These are phyloP conservation scores for Ptychobarbus kaznakovi DNA, from an alignment of 2,797 vertebrate species.

Conservation along the genomic window DNA sequence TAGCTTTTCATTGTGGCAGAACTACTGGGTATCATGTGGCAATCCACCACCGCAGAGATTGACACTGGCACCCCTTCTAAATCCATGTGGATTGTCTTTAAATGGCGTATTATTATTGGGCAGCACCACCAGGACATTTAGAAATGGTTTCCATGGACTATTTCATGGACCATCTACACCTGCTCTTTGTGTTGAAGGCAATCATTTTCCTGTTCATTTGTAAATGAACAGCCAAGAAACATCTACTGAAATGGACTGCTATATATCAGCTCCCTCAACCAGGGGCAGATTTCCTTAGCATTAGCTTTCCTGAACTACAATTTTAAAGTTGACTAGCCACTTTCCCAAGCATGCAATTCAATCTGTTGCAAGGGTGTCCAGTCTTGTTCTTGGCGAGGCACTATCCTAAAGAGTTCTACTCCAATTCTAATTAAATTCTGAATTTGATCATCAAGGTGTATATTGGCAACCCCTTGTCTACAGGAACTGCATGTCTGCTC, in stretches of 20 bases:
- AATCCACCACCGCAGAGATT: slow-evolving; percentile 12
- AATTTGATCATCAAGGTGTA: not conserved
- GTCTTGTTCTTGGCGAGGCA: not conserved
- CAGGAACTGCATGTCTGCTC: not conserved
- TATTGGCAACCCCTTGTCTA: not conserved
- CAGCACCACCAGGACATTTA: not conserved
- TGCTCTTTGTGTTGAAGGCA: not conserved
- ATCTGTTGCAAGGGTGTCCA: not conserved
- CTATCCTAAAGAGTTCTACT: not conserved
- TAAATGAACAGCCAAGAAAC: not conserved
- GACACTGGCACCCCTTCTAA: not conserved
- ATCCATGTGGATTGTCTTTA: not conserved
- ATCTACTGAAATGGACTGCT: not conserved
- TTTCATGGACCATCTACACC: slow-evolving; percentile 9
- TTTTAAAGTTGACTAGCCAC: not conserved
- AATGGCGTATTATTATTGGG: not conserved
- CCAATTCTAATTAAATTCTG: not conserved
- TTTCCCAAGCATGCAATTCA: not conserved
- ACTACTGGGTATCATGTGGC: slow-evolving; percentile 1
- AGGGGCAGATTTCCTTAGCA: not conserved
- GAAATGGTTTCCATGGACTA: not conserved
- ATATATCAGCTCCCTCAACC: not conserved
- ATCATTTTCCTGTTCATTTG: not conserved
- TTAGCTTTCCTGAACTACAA: not conserved
- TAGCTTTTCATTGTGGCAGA: slow-evolving; percentile 16